phyloP scores from a whole-genome alignment of 1,140 invertebrate species.

The Papilio dardanus region DNA sequence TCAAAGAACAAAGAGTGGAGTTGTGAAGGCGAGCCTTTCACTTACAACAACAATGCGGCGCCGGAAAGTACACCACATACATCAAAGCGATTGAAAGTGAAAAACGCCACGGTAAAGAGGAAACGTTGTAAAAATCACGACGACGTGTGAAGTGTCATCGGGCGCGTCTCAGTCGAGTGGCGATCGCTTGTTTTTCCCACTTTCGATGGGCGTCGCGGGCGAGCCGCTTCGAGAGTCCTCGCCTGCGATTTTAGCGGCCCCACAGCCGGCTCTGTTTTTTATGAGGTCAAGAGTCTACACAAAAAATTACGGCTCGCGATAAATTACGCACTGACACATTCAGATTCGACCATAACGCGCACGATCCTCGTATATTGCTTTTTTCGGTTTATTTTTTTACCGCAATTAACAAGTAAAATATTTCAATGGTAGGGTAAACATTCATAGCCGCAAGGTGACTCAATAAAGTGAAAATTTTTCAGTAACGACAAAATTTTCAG shows the following conservation, averaged over 20 bases:
- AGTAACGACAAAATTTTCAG: background rate
- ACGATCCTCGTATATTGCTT: conserved; percentile 75
- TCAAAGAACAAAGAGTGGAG: conserved; percentile 41
- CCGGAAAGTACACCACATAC: conserved; percentile 44
- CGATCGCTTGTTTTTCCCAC: conserved; percentile 82
- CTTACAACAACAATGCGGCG: conserved; percentile 37
- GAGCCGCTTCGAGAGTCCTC: conserved; percentile 67
- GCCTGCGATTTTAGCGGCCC: conserved; percentile 66
- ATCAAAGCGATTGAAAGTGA: conserved; percentile 74
- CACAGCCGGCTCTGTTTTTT: conserved; percentile 74
- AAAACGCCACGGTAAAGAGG: conserved; percentile 68
- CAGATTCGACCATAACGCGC: conserved; percentile 78
- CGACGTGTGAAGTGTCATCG: conserved; percentile 79
- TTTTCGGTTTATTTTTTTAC: conserved; percentile 52
- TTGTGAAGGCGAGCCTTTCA: conserved; percentile 34
- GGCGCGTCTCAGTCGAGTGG: conserved; percentile 73
- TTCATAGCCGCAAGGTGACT: no score
- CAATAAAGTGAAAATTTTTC: no score
- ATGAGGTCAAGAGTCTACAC: conserved; percentile 79
- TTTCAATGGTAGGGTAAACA: background rate
- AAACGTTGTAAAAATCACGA: conserved; percentile 81
- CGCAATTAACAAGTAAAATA: background rate
- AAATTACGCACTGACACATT: conserved; percentile 81
- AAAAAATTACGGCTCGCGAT: conserved; percentile 76
- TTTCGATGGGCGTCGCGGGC: conserved; percentile 72